Evolutionary conservation across 2,888 invertebrate species (phyloP), one percentile per base, ranked within the genome.

Genomic region (Andrena chrysosceles): DNA sequence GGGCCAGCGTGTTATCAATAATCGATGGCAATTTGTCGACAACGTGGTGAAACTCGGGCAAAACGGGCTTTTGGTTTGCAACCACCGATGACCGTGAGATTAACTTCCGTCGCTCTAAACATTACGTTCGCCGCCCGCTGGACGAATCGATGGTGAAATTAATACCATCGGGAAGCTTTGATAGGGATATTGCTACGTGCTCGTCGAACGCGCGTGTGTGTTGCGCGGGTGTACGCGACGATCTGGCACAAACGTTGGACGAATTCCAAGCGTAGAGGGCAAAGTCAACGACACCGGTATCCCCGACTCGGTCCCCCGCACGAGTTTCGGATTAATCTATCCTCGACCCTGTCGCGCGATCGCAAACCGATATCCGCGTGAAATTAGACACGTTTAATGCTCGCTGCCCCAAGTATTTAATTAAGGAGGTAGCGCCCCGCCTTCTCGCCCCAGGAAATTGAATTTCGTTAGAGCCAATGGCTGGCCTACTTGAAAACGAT

Each of bases 141-240:
- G 70, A 74, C 71, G 78, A 80, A 67, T 80, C 76, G 79, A 71
- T 71, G 59, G 49, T 23, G 76, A 86, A 85, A 85, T 87, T 85
- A 86, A 87, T 83, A 72, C 59, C 68, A 62, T 52, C 52, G 80
- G 67, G 56, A 59, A 52, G 86, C 77, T 82, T 81, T 69, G 81
- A 86, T 81, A 79, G 79, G 73, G 73, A 85, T 71, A 82, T 77
- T 52, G 64, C 49, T 66, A 56, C 60, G 59, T 23, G 16, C 13
- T 10, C 31, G 10, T 20, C 52, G 23, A n/a, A n/a, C 23, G 23
- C 74, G 20, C 63, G 33, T 59, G 20, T 16, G 33, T 52, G 13
- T 26, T 20, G 59, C 13, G 71, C 56, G 59, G 29, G 59, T 23
- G 31, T 23, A 52, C 20, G 33, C 42, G 42, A 13, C 23, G 52